Evolutionary conservation across 2,113 vertebrate genomes (phyloP), one percentile per base, ranked within the genome.

Genomic region (Rhinogobius similis): DNA sequence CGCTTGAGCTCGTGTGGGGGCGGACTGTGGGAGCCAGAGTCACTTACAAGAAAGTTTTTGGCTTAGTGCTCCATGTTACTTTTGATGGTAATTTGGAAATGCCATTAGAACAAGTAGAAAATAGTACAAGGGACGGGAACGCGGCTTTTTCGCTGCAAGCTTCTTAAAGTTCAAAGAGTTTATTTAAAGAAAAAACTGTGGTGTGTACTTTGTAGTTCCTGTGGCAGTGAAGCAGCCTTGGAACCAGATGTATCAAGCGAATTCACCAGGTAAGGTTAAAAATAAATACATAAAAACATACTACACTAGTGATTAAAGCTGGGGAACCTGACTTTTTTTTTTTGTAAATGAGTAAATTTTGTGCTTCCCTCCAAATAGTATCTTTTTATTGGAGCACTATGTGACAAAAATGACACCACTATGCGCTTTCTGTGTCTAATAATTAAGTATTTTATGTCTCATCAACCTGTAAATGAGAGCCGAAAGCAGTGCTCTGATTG

Each of bases 181-280:
- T 46, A 43, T 36, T 58, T 36, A 11, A 63, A 13, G 10, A 50
- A 5, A 3, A 55, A 56, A 55, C 36, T 27, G 23, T 16, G 44
- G 6, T 65, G 59, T 75, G 32, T 68, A 20, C 21, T 64, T 70
- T 81, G n/a, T 73, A 85, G 85, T 69, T 86, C 73, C 76, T 0
- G 5, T 75, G 59, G 91, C 81, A 73, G 77, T 62, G 27, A 75
- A 83, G 62, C n/a, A 84, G 13, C 83, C 83, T 5, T 90, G 85
- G 88, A 91, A 80, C 67, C 72, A 18, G 0, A 67, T 74, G 58
- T 32, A 79, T 36, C 81, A 83, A 6, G 38, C 81, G 14, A 77
- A 69, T 32, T 72, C 87, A 21, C 82, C 88, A 82, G 92, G 92
- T 94, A 91, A 79, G 59, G 55, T 12, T 3, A 29, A n/a, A 50